Conservation (phyloP, 1,140 invertebrate species). For the Mactra quadrangularis region DNA sequence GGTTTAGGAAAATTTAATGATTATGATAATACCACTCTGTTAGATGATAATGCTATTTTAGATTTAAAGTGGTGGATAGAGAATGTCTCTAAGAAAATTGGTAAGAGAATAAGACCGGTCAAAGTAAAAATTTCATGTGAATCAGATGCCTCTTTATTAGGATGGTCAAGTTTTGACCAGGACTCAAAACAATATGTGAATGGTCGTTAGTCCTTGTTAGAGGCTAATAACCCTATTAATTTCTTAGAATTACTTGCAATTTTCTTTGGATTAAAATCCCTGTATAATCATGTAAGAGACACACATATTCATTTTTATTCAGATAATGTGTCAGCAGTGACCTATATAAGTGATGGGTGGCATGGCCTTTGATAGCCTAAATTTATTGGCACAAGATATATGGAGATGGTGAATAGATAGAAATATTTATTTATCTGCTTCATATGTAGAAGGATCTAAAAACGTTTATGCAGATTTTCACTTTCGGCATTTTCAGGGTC, state of each 20-base stretch:
- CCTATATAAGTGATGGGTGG: slow-evolving; percentile 55
- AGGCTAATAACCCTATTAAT: neutral
- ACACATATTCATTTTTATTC: slow-evolving; percentile 32
- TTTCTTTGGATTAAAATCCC: neutral
- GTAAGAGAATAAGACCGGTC: neutral
- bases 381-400: slow-evolving; percentile 37
- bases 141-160: neutral
- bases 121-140: neutral
- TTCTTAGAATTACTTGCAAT: slow-evolving; percentile 1
- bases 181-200: no score
- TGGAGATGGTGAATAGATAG: slow-evolving; percentile 51
- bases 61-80: slow-evolving; percentile 6
- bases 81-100: slow-evolving; percentile 12
- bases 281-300: slow-evolving; percentile 4
- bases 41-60: neutral
- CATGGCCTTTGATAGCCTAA: neutral
- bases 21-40: neutral
- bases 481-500: slow-evolving; percentile 16
- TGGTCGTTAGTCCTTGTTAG: neutral
- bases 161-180: neutral
- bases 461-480: slow-evolving; percentile 32
- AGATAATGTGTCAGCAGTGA: slow-evolving; percentile 20
- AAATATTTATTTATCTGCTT: slow-evolving; percentile 40
- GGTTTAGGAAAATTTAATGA: neutral
- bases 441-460: slow-evolving; percentile 2